Evolutionary conservation across 2,113 vertebrate species (phyloP).

Genomic region (Nerophis lumbriciformis): DNA sequence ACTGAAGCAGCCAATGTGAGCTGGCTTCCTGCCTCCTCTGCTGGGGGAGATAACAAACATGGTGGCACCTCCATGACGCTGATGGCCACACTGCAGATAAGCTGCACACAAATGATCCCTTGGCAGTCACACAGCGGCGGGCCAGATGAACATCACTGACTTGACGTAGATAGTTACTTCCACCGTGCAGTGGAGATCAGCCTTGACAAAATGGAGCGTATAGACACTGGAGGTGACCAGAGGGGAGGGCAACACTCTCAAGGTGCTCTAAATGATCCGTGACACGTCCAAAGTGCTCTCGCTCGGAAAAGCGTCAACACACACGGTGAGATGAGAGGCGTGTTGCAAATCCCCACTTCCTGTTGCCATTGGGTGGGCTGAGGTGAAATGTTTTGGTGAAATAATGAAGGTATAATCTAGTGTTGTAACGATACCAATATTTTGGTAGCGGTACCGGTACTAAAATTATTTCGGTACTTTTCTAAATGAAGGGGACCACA

Average conservation of each 20-base stretch:
- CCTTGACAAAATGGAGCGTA: slow-evolving; percentile 35
- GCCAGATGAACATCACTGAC: slow-evolving; percentile 30
- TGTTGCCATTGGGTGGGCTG: slow-evolving; percentile 36
- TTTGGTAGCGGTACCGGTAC: no score
- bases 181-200: slow-evolving; percentile 44
- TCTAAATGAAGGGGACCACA: no score
- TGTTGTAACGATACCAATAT: no score
- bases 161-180: slow-evolving; percentile 38
- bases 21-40: slow-evolving; percentile 39
- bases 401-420: slow-evolving; percentile 4
- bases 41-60: slow-evolving; percentile 39
- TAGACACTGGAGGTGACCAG: slow-evolving; percentile 51
- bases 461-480: no score
- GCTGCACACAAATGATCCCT: slow-evolving; percentile 15
- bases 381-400: slow-evolving; percentile 50
- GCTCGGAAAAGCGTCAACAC: slow-evolving; percentile 24
- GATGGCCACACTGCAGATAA: slow-evolving; percentile 26
- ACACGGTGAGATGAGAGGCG: slow-evolving; percentile 38
- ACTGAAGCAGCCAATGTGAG: slow-evolving; percentile 40
- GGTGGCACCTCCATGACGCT: slow-evolving; percentile 30
- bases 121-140: slow-evolving; percentile 20
- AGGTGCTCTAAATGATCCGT: slow-evolving; percentile 64
- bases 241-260: slow-evolving; percentile 52
- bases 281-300: slow-evolving; percentile 50
- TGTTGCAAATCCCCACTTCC: slow-evolving; percentile 58